Evolutionary conservation across 2,888 invertebrate species (phyloP), one percentile per base, ranked within the genome.

Genomic region (Lamellibrachia satsuma): DNA sequence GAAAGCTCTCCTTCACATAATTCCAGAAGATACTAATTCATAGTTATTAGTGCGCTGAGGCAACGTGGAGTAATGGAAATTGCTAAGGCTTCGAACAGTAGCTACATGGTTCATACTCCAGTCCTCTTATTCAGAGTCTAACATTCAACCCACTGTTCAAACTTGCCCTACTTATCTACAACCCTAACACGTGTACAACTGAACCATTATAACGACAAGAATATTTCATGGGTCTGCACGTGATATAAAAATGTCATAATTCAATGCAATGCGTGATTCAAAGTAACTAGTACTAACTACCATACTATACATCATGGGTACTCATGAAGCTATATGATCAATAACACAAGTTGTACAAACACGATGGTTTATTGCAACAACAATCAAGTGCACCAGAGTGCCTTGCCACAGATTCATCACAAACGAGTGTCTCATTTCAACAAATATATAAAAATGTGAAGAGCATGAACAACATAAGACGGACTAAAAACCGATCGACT

Each of bases 281-380:
- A 39, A 39, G 39, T 39, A 39, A 39, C 39, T 39, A 39, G 1
- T 39, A 39, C 39, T 39, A 39, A 39, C 39, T 39, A 39, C 39
- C 39, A 39, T 39, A 39, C 39, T 39, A 39, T 39, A 39, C 39
- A 39, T 39, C 39, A 39, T 39, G 39, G 39, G 39, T 39, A 39
- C 39, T 39, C 39, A 39, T 39, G 39, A 39, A 57, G 7, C 15
- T 57, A 57, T 57, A 57, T 11, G 57, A 75, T n/a, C 15, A 75
- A 75, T 22, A 75, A 75, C 22, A 75, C 75, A 22, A 60, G 60
- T 15, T 11, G 22, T 75, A 75, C 75, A 75, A 75, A 75, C 75
- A 75, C 75, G 75, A 15, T 75, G 75, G 75, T 75, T 75, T 75
- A 75, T 75, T 75, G 75, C 75, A 75, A n/a, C 22, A 75, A n/a